These are phyloP conservation scores for Pogonognathellus flavescens DNA, from an alignment of 1,140 invertebrate species.

Conservation along the genomic window DNA sequence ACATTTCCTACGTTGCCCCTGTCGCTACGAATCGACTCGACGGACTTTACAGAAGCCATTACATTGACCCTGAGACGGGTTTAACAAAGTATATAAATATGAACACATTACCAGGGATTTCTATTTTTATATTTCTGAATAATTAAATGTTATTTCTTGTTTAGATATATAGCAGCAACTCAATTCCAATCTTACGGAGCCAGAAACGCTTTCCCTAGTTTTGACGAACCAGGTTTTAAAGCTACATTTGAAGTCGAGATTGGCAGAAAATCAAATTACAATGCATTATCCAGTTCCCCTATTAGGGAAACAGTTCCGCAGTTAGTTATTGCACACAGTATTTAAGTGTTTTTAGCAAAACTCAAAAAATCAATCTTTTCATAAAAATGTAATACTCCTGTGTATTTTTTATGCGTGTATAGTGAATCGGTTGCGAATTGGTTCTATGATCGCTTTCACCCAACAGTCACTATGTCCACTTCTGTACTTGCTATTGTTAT, in stretches of 20 bases:
- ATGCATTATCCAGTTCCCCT: neutral
- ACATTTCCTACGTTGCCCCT: conserved; percentile 53
- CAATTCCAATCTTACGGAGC: conserved; percentile 48
- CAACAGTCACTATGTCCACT: conserved; percentile 78
- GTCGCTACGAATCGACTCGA: conserved; percentile 47
- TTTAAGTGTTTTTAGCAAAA: too few species aligned
- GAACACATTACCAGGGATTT: too few species aligned
- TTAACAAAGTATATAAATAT: neutral
- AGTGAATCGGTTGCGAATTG: conserved; percentile 34
- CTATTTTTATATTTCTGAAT: too few species aligned
- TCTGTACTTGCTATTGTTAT: conserved; percentile 85
- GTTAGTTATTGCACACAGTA: neutral
- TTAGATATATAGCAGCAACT: conserved; percentile 49
- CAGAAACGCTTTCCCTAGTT: conserved; percentile 55
- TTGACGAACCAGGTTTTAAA: conserved; percentile 56
- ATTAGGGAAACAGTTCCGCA: neutral
- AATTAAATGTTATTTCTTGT: conserved; percentile 55
- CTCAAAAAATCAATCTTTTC: too few species aligned
- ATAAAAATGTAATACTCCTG: neutral
- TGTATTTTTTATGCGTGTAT: neutral
- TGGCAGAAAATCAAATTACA: conserved; percentile 33
- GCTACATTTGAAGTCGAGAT: conserved; percentile 52
- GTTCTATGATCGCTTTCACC: conserved; percentile 39
- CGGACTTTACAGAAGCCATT: conserved; percentile 62
- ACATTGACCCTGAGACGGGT: conserved; percentile 39